Base-by-base conservation (phyloP, 2,888 invertebrate species). In the Luffia ferchaultella region DNA sequence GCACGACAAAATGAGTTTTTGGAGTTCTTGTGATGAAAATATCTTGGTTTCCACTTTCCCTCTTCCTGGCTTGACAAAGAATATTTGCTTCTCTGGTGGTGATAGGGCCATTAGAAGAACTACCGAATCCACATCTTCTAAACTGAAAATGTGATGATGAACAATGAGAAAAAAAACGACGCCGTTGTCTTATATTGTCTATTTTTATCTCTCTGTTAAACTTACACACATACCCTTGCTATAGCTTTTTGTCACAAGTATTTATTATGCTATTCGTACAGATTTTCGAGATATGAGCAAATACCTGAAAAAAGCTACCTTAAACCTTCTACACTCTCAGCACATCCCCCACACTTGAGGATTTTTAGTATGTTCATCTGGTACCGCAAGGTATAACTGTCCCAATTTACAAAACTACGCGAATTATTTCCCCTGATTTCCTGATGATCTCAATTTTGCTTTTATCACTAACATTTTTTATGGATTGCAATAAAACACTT, bases 1-100 rank as follows among this genome's bases (percentile, higher is more conserved):
- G 50, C 45, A 50, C 41, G 7, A 50, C 45, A 50, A 50, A 50
- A 50, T 50, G 45, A 50, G 50, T 44, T 50, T 50, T 50, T 41
- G 30, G 18, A 50, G 50, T 46, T 45, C 30, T 45, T 45, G 50
- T 7, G 30, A 30, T n/a, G n/a, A n/a, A n/a, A n/a, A n/a, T n/a
- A n/a, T n/a, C n/a, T n/a, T n/a, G n/a, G n/a, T n/a, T n/a, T n/a
- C n/a, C n/a, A n/a, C 3, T 3, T 30, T 30, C 12, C 30, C 30
- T 7, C 30, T 30, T 30, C 12, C 30, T 12, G 30, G 3, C 30
- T 30, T 30, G 30, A 30, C 30, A 30, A 30, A 30, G 12, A 30
- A 30, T 30, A 30, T 30, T 30, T 30, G 5, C 12, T 30, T 30
- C n/a, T n/a, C 30, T 30, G 30, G 12, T 30, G 30, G 30, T 7